Evolutionary conservation across 2,113 vertebrate genomes (phyloP), one percentile per base, ranked within the genome.

Genomic region (Gnathonemus longibarbis): DNA sequence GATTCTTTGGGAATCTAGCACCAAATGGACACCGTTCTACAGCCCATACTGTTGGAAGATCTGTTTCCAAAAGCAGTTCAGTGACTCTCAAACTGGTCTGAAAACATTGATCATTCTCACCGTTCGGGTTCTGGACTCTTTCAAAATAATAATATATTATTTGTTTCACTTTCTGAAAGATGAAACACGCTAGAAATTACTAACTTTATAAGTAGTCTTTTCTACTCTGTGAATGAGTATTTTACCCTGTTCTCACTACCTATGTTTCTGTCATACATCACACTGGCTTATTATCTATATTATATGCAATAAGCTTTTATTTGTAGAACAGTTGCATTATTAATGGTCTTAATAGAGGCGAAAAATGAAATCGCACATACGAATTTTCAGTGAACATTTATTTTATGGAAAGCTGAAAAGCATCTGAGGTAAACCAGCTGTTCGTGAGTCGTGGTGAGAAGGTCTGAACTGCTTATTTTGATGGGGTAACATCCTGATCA

Each of bases 131-230:
- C 35, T 42, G 35, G 74, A 80, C 74, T 19, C 15, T 77, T 39
- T 77, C 35, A 42, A 77, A 77, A 77, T 77, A 77, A 6, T 88
- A 19, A 88, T 88, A 88, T 74, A 62, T 45, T 45, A 52, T 39
- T 89, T 83, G 66, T 89, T 88, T 77, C 66, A 89, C 70, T 80
- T 89, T 52, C 70, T 53, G 66, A 89, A 80, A 89, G 88, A 49
- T 70, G 88, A 52, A 89, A 80, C n/a, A 52, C 2, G n/a, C 35
- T 52, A 31, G 49, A 87, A 50, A 21, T 35, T 49, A 52, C 85
- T 52, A 87, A 52, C 24, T 50, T 87, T 48, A 45, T 87, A 17
- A 52, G 85, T 87, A 87, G 49, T n/a, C 27, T 52, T 53, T 87
- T 87, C 85, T 52, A 52, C 49, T 53, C 85, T 87, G 84, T 87